phyloP scores from a whole-genome alignment of 2,113 vertebrate species.

The Centropus unirufus region DNA sequence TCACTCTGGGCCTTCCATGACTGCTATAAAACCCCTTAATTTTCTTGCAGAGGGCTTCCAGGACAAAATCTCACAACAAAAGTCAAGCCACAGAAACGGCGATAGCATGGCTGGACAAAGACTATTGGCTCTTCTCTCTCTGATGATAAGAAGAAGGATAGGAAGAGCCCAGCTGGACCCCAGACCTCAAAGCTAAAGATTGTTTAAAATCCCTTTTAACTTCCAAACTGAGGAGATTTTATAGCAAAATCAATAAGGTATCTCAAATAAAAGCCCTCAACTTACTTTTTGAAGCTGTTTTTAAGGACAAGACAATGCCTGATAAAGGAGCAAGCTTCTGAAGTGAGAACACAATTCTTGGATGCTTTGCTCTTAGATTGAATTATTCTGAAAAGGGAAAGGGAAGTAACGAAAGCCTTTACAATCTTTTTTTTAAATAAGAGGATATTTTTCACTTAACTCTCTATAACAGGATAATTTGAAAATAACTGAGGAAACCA shows the following conservation, averaged over 20 bases:
- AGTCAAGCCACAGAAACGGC: neutral
- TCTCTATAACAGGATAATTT: constrained; percentile 15
- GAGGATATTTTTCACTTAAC: constrained; percentile 41
- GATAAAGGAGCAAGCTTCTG: neutral
- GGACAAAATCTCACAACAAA: neutral
- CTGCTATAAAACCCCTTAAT: neutral
- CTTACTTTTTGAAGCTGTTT: neutral
- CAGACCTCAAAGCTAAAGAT: neutral
- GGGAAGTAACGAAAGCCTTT: constrained; percentile 13
- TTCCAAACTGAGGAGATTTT: neutral
- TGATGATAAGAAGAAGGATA: neutral
- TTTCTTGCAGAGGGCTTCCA: neutral
- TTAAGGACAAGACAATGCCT: neutral
- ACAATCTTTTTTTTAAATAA: neutral
- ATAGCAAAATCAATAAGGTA: neutral
- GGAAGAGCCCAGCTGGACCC: neutral
- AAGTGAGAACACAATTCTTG: neutral
- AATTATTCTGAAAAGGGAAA: constrained; percentile 26
- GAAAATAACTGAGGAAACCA: constrained; percentile 33
- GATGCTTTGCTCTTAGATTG: neutral
- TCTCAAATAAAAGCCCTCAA: neutral
- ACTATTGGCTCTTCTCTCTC: neutral
- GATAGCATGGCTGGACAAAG: rapidly evolving
- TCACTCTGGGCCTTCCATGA: neutral
- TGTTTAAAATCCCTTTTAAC: neutral